phyloP scores from a whole-genome alignment of 1,140 invertebrate species.

The Zophobas morio region DNA sequence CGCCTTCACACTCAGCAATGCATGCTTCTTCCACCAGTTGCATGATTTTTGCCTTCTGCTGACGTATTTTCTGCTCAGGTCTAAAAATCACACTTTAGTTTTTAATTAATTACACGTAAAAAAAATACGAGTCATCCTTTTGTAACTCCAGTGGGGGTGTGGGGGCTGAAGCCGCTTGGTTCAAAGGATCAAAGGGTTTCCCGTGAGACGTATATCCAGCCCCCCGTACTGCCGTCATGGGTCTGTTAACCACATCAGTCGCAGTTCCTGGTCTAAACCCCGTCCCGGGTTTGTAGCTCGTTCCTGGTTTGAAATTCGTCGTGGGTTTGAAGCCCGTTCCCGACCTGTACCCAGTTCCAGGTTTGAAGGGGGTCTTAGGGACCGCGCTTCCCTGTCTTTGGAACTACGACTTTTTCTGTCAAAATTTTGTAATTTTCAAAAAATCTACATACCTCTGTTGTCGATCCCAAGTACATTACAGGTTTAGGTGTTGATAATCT shows the following conservation, averaged over 20 bases:
- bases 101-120: not conserved
- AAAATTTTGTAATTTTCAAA: not conserved
- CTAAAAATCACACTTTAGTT: constrained; percentile 68
- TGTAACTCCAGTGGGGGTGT: constrained; percentile 75
- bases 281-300: constrained; percentile 56
- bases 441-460: constrained; percentile 57
- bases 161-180: constrained; percentile 74
- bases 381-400: constrained; percentile 61
- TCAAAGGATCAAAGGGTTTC: constrained; percentile 85
- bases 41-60: constrained; percentile 86
- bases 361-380: constrained; percentile 59
- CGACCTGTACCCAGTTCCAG: constrained; percentile 57
- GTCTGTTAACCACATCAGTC: constrained; percentile 70
- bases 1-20: constrained; percentile 70
- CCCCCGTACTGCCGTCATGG: constrained; percentile 96
- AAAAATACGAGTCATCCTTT: constrained; percentile 82
- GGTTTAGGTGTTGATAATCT: constrained; percentile 60
- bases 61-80: constrained; percentile 88
- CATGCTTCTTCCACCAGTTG: constrained; percentile 90
- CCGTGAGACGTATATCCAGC: constrained; percentile 88
- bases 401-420: constrained; percentile 55
- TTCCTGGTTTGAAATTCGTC: constrained; percentile 56
- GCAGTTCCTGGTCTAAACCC: constrained; percentile 62
- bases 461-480: constrained; percentile 58
- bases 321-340: constrained; percentile 61